These are phyloP conservation scores for Cabera pusaria DNA, from an alignment of 2,888 invertebrate genomes.

Conservation along the genomic window DNA sequence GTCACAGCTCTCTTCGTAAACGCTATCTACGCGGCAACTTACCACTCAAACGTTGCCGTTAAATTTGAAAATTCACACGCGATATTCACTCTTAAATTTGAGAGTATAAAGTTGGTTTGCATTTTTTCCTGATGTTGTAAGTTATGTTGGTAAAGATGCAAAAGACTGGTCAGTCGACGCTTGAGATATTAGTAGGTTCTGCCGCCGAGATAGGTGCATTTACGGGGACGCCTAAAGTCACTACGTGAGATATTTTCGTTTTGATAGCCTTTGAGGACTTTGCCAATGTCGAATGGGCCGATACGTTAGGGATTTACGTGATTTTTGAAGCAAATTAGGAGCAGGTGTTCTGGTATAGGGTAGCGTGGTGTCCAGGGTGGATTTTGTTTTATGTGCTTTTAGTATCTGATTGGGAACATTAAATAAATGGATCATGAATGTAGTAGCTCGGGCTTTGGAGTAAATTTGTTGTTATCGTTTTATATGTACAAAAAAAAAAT, in stretches of 20 bases:
- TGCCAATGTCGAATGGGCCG: constrained; percentile 23
- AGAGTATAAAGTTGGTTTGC: too few species aligned
- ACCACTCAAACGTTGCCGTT: constrained; percentile 39
- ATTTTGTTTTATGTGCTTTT: too few species aligned
- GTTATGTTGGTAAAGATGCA: constrained; percentile 61
- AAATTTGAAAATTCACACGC: constrained; percentile 13
- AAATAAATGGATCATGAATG: too few species aligned
- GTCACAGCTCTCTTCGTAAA: constrained; percentile 70
- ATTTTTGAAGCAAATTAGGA: constrained; percentile 17
- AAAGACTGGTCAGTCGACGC: constrained; percentile 66
- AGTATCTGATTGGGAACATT: too few species aligned
- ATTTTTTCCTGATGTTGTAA: too few species aligned
- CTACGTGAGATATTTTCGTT: constrained; percentile 68
- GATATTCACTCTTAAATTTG: constrained; percentile 39
- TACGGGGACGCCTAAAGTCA: constrained; percentile 53
- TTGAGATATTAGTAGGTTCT: constrained; percentile 78
- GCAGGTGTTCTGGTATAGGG: background rate
- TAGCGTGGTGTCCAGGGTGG: too few species aligned
- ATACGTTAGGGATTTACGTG: constrained; percentile 25
- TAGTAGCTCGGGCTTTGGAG: too few species aligned
- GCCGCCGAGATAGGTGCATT: constrained; percentile 69
- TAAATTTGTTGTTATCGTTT: too few species aligned
- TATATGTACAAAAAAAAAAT: too few species aligned
- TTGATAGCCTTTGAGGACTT: constrained; percentile 69
- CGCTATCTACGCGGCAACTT: constrained; percentile 68